Base-by-base conservation (phyloP, 2,797 vertebrate species). In the Enteromius treurensis region DNA sequence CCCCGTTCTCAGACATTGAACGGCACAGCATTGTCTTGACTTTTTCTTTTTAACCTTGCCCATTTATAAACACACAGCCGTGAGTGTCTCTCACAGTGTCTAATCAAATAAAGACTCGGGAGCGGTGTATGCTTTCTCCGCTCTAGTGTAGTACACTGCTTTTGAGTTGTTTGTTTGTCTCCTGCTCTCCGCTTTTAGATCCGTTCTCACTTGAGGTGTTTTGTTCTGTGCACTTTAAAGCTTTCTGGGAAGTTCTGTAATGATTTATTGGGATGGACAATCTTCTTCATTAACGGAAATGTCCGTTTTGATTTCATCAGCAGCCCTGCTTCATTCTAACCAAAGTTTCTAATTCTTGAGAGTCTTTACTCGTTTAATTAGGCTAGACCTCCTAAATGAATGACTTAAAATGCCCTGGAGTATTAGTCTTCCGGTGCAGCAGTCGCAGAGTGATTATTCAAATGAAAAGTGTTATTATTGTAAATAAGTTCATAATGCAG, bases 31-130 rank as follows among this genome's bases (percentile, higher is more conserved):
- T 79, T 70, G 82, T 73, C 90, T 86, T 80, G 82, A 84, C 88
- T 87, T 84, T 51, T 74, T 85, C 79, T 89, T 87, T 45, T 79
- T 90, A 34, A 84, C 85, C 89, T 85, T 81, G 86, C 92, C 90
- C 90, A 91, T 92, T 93, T 90, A 53, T 90, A 87, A 89, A 90
- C 87, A 84, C 89, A 68, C 79, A 62, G 79, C 87, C 81, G 90
- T 86, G 84, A 91, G 86, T 73, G 84, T 86, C 89, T 88, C 89
- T 88, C 64, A 79, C n/a, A n/a, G 83, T 76, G 86, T 88, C 87
- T 87, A 83, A 92, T 92, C 86, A 90, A 89, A 91, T 90, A 88
- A 64, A 77, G 83, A 91, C 77, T 62, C 14, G 42, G 32, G 23
- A 58, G 47, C 13, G 49, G 45, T 74, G 49, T 62, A 45, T 34